phyloP scores from a whole-genome alignment of 2,888 invertebrate genomes.

The Antheraea assamensis region DNA sequence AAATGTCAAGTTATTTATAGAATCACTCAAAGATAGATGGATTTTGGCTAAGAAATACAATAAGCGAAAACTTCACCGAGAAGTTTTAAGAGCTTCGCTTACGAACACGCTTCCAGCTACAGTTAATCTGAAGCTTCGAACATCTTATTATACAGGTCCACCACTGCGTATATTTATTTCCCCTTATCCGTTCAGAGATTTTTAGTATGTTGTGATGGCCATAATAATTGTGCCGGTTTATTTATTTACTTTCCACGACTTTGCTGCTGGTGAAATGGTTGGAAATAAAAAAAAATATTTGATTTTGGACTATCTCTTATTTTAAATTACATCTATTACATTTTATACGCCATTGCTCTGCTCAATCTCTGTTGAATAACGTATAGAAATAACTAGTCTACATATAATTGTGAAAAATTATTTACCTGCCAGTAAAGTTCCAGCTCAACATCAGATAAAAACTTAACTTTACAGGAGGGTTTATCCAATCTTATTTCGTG shows the following conservation, averaged over 20 bases:
- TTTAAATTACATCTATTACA: too few species aligned
- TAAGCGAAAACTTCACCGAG: background rate
- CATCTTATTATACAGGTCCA: conserved; percentile 1
- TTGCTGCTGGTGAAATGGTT: too few species aligned
- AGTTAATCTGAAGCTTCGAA: background rate
- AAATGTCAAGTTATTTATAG: conserved; percentile 4
- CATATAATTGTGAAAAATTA: too few species aligned
- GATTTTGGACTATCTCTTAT: too few species aligned
- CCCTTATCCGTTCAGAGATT: conserved; percentile 6
- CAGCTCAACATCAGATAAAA: too few species aligned
- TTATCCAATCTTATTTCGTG: background rate
- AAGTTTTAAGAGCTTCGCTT: conserved; percentile 6
- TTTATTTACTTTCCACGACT: too few species aligned
- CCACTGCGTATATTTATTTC: background rate
- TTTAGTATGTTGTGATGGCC: background rate
- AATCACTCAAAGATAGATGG: background rate
- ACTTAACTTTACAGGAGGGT: too few species aligned
- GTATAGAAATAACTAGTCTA: too few species aligned
- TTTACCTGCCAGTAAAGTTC: too few species aligned
- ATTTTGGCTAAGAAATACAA: background rate
- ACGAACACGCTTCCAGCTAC: background rate
- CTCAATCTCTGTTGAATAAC: too few species aligned
- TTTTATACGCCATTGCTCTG: too few species aligned
- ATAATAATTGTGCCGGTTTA: background rate
- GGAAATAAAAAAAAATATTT: too few species aligned